Conservation (phyloP, 2,113 vertebrate species). For the Chamaea fasciata region DNA sequence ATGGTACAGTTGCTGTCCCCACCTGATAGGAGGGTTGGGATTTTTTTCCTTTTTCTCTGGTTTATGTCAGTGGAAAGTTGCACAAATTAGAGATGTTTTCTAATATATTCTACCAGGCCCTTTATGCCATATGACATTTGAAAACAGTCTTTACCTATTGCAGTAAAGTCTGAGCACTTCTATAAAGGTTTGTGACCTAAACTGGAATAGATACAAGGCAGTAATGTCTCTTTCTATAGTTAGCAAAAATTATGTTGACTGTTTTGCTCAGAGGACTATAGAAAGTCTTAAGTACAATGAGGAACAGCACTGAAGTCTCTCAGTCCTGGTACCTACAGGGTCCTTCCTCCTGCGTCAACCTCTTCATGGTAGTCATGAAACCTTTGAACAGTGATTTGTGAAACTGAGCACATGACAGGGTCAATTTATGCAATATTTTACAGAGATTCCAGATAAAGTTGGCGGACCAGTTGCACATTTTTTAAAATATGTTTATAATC, state of each 20-base stretch:
- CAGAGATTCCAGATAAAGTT: background rate
- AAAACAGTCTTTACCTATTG: background rate
- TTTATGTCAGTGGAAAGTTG: background rate
- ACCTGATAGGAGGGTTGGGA: fast-evolving
- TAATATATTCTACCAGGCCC: background rate
- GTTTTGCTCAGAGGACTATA: background rate
- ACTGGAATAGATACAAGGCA: background rate
- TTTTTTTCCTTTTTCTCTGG: background rate
- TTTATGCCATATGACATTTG: background rate
- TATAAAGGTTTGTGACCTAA: background rate
- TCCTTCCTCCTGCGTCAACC: background rate
- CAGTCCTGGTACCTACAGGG: background rate
- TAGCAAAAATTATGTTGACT: background rate
- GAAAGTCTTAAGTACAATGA: background rate
- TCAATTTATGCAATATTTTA: background rate
- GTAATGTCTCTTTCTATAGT: background rate
- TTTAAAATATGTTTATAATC: background rate
- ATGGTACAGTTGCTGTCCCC: background rate
- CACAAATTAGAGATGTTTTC: background rate
- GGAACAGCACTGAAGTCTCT: background rate
- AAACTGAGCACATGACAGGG: background rate
- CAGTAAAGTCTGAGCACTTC: background rate
- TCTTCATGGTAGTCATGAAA: fast-evolving
- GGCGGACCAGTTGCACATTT: background rate
- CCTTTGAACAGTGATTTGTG: background rate